Percentiles rank a stretch among this genome's conserved stretches.
These are phyloP conservation scores for Drosophila repleta DNA, from an alignment of 1,140 invertebrate species.

Conservation along the genomic window DNA sequence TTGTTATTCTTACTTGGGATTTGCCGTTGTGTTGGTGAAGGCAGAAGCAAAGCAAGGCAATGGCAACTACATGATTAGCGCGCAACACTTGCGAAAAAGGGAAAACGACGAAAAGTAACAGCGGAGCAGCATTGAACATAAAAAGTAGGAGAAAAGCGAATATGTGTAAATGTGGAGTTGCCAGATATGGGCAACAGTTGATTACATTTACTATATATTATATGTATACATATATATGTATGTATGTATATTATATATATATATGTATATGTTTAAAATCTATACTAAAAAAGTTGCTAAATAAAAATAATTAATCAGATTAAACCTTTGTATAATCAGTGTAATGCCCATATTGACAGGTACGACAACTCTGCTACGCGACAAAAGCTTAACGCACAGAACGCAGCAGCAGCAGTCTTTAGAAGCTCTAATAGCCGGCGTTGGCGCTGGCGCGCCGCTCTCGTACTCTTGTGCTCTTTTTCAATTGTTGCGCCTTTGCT, in stretches of 20 bases:
- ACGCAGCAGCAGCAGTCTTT: slow-evolving; percentile 15
- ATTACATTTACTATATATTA: neutral
- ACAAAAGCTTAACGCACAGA: slow-evolving; percentile 36
- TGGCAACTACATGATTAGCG: slow-evolving; percentile 42
- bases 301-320: neutral
- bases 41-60: slow-evolving; percentile 16
- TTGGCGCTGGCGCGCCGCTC: slow-evolving; percentile 19
- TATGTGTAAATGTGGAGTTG: slow-evolving; percentile 17
- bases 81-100: slow-evolving; percentile 42
- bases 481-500: slow-evolving; percentile 50
- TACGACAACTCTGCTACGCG: slow-evolving; percentile 31
- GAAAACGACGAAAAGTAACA: slow-evolving; percentile 10
- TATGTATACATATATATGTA: neutral
- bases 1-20: slow-evolving; percentile 20
- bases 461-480: slow-evolving; percentile 21
- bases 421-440: slow-evolving; percentile 21
- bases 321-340: neutral
- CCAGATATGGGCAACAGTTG: slow-evolving; percentile 34
- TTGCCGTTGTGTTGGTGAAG: slow-evolving; percentile 25
- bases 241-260: neutral
- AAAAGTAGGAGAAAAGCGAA: slow-evolving; percentile 32
- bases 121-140: slow-evolving; percentile 8
- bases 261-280: neutral
- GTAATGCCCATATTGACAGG: neutral
- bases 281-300: neutral